Base-by-base conservation (phyloP, 2,797 vertebrate genomes). In the Orestias chungarensis region DNA sequence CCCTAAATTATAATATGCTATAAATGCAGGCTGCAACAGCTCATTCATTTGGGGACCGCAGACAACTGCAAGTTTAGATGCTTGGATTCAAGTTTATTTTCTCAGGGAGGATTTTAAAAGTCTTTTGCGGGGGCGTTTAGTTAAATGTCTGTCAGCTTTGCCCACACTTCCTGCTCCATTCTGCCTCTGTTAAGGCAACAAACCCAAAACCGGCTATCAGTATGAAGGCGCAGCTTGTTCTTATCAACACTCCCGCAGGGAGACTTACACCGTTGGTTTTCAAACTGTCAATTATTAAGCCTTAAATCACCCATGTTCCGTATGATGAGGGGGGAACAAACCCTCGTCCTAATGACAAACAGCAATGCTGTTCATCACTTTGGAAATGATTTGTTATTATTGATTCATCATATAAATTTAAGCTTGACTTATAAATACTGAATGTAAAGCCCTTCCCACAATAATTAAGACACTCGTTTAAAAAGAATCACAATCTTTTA, bases 11-110 rank as follows among this genome's bases (percentile, higher is more conserved):
- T 50, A 85, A 79, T 55, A 78, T 72, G 65, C 78, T 1, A 50
- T 69, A 71, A 81, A 59, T 66, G 68, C 64, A 72, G 64, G 72
- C 49, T 71, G 59, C 61, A 33, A 10, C 70, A 75, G 66, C 82
- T 89, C 76, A 81, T 68, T 91, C 79, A 89, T 92, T 89, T 89
- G 80, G 65, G 73, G 75, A 84, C 84, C 64, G 42, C 83, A 89
- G 85, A 82, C 76, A 74, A 80, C 61, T 74, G 47, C 78, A 64
- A 42, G 44, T 83, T 74, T 59, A 10, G 68, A 76, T 62, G 73
- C 85, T 90, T 81, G 82, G 84, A 86, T 89, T 83, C 64, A 74
- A 80, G 79, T 76, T 88, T 81, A 69, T 84, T 82, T 84, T 82
- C 35, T 52, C 50, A 52, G 23, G n/a, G 38, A 42, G 50, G 49